These are phyloP conservation scores for Gambusia affinis DNA, from an alignment of 2,113 vertebrate genomes.

Conservation along the genomic window DNA sequence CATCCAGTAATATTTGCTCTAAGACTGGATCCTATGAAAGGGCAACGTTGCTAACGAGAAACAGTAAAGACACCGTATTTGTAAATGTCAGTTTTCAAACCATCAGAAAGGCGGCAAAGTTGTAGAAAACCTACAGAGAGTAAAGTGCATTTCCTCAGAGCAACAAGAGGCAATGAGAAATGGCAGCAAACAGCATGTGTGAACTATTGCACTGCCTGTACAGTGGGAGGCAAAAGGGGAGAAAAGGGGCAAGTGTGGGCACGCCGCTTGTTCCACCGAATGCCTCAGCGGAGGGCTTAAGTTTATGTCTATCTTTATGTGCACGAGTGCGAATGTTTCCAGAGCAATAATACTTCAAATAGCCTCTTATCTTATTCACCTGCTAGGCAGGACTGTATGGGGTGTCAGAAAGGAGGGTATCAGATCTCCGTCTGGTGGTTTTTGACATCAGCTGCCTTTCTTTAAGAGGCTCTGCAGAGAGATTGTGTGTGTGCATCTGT, in stretches of 20 bases:
- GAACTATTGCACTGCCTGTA: constrained; percentile 47
- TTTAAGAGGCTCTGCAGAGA: constrained; percentile 16
- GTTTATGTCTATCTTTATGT: constrained; percentile 32
- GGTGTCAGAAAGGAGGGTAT: constrained; percentile 47
- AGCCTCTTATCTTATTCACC: constrained; percentile 37
- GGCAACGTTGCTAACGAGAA: background rate
- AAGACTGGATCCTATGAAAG: background rate
- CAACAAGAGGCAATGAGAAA: constrained; percentile 12
- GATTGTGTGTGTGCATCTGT: background rate
- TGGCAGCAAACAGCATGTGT: constrained; percentile 44
- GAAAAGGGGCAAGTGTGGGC: constrained; percentile 72
- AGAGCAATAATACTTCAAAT: constrained; percentile 33
- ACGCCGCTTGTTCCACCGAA: constrained; percentile 63
- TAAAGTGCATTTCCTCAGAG: constrained; percentile 1
- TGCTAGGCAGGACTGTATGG: constrained; percentile 2
- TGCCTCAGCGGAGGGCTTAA: constrained; percentile 63
- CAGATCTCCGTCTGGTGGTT: constrained; percentile 53
- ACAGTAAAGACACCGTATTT: background rate
- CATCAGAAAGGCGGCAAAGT: background rate
- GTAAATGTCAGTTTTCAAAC: background rate
- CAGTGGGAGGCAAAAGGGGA: constrained; percentile 35
- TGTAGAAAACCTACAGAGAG: background rate
- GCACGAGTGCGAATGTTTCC: constrained; percentile 1
- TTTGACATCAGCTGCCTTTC: constrained; percentile 46
- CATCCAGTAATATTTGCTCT: background rate